A percentile compares a stretch with the other conserved stretches of the same genome.
Evolutionary conservation across 2,888 invertebrate species (phyloP).

Genomic region (Ectemnius continuus): DNA sequence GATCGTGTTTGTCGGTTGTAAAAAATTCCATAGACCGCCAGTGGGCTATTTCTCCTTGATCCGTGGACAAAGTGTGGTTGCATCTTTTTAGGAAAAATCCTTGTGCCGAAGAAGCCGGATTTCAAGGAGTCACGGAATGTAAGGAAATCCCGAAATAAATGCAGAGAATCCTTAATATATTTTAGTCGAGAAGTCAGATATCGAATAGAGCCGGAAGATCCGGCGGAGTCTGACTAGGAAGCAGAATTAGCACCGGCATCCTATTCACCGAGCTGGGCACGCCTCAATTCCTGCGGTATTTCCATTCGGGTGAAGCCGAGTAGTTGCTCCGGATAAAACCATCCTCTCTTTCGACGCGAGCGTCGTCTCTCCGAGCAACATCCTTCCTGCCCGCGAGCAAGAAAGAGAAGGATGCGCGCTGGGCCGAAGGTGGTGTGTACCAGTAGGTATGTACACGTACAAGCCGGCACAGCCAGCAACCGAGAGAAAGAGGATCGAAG

Average conservation of each 20-base stretch:
- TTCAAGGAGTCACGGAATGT: conserved; percentile 8
- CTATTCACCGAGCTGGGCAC: conserved; percentile 28
- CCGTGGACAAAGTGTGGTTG: neutral
- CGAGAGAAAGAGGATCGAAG: conserved; percentile 42
- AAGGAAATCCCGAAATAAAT: conserved; percentile 15
- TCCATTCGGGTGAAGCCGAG: conserved; percentile 44
- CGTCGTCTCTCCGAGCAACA: conserved; percentile 56
- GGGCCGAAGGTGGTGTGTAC: conserved; percentile 9
- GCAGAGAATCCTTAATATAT: conserved; percentile 28
- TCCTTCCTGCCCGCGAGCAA: conserved; percentile 47
- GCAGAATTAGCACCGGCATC: conserved; percentile 46
- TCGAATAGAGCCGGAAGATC: neutral
- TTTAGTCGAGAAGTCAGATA: conserved; percentile 4
- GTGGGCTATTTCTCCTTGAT: neutral
- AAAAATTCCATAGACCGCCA: no score
- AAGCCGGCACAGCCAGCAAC: neutral
- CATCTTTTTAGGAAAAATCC: neutral
- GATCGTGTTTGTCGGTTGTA: no score
- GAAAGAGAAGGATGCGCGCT: conserved; percentile 20
- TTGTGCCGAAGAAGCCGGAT: neutral
- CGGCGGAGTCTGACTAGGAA: conserved; percentile 37
- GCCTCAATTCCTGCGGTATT: conserved; percentile 57
- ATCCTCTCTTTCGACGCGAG: conserved; percentile 38
- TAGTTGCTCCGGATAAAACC: conserved; percentile 57
- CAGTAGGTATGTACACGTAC: neutral